Evolutionary conservation across 2,797 vertebrate genomes (phyloP).

Genomic region (Anas flavirostris): DNA sequence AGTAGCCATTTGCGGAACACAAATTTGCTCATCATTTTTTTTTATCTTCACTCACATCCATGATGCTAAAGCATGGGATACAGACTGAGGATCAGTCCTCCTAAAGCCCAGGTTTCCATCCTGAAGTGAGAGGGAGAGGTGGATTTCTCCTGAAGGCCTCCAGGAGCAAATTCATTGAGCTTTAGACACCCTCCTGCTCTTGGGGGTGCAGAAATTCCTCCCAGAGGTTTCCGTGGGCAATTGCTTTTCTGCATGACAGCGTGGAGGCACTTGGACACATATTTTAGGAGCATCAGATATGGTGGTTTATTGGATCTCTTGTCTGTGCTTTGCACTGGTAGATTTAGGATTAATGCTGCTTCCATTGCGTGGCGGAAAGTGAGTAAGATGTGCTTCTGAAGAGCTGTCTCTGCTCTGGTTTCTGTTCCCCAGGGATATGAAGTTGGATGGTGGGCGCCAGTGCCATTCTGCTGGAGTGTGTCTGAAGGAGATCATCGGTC

Average conservation of each 20-base stretch:
- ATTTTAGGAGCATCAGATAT: rapidly evolving
- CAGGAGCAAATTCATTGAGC: background rate
- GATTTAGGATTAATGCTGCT: background rate
- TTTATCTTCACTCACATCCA: background rate
- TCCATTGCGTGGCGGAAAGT: background rate
- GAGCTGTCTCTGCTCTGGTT: constrained; percentile 38
- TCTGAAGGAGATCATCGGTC: constrained; percentile 95
- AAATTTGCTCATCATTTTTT: background rate
- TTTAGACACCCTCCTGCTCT: background rate
- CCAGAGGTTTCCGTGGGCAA: rapidly evolving
- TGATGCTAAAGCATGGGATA: background rate
- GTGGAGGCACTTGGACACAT: rapidly evolving
- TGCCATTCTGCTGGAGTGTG: constrained; percentile 91
- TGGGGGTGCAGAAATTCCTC: background rate
- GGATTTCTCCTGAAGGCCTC: background rate
- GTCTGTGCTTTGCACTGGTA: background rate
- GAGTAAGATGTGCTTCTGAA: rapidly evolving
- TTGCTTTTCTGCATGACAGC: rapidly evolving
- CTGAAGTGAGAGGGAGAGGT: background rate
- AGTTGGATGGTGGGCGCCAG: constrained; percentile 91
- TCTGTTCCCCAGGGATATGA: constrained; percentile 87
- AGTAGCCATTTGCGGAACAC: background rate
- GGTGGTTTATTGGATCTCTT: background rate
- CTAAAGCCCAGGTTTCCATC: background rate
- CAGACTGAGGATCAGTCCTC: background rate